phyloP scores from a whole-genome alignment of 2,888 invertebrate species.

The Xestia c-nigrum region DNA sequence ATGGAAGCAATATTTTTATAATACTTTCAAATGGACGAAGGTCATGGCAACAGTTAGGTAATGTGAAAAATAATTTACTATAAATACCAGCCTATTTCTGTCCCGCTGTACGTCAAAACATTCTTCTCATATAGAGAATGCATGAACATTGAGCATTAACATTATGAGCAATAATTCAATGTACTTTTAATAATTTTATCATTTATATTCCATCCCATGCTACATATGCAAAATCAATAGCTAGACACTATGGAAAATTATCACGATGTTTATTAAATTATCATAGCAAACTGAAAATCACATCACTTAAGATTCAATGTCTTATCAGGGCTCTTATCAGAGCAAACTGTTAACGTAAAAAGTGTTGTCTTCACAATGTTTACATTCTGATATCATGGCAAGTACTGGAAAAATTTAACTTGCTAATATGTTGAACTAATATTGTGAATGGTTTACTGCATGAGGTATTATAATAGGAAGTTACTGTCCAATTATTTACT shows the following conservation, averaged over 20 bases:
- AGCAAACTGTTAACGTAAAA: conserved; percentile 45
- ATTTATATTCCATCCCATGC: background rate
- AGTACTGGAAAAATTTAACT: conserved; percentile 40
- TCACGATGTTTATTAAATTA: conserved; percentile 10
- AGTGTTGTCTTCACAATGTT: conserved; percentile 47
- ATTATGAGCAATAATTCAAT: background rate
- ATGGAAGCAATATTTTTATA: too few relatives aligned
- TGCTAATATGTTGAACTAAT: conserved; percentile 35
- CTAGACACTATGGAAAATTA: background rate
- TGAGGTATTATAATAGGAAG: background rate
- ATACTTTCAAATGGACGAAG: too few relatives aligned
- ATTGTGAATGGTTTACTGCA: conserved; percentile 23
- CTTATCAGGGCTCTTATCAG: conserved; percentile 57
- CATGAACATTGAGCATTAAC: background rate
- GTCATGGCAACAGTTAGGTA: too few relatives aligned
- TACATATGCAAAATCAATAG: background rate
- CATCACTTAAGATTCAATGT: conserved; percentile 30
- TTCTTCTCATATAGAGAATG: background rate
- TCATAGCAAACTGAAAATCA: conserved; percentile 25
- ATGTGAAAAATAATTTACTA: background rate
- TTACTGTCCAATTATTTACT: background rate
- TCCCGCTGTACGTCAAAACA: too few relatives aligned
- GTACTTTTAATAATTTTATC: background rate
- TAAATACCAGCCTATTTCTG: background rate
- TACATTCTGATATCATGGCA: conserved; percentile 48